phyloP scores from a whole-genome alignment of 2,888 invertebrate genomes.

The Trypoxylon attenuatum region DNA sequence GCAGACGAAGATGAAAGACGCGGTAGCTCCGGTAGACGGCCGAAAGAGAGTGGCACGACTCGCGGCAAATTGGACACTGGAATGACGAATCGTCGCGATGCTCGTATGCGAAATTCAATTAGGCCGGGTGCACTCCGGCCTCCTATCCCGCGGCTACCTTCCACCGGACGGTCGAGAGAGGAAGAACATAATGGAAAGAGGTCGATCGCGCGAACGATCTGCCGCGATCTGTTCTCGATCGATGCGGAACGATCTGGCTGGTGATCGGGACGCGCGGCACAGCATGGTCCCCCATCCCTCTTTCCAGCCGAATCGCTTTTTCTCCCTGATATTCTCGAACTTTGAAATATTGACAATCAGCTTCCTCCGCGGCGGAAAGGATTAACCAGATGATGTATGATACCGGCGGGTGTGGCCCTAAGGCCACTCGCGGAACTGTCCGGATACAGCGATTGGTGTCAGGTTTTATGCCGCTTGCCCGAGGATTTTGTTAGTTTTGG shows the following conservation, averaged over 20 bases:
- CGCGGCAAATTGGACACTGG: constrained; percentile 54
- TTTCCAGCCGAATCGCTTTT: constrained; percentile 23
- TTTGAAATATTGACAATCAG: constrained; percentile 41
- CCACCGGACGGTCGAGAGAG: constrained; percentile 38
- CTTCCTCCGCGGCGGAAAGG: constrained; percentile 22
- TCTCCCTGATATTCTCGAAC: constrained; percentile 14
- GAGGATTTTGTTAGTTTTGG: no score
- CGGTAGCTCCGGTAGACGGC: constrained; percentile 29
- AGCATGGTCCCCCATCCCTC: constrained; percentile 27
- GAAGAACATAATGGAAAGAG: not conserved
- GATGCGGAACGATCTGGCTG: constrained; percentile 10
- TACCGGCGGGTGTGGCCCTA: not conserved
- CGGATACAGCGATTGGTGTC: not conserved
- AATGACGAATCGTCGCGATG: constrained; percentile 55
- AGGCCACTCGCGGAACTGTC: not conserved
- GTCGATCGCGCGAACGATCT: not conserved
- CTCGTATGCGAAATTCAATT: constrained; percentile 58
- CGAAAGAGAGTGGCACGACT: constrained; percentile 51
- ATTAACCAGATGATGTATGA: constrained; percentile 31
- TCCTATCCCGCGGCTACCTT: constrained; percentile 42
- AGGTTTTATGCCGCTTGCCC: not conserved
- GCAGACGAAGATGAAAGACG: constrained; percentile 50
- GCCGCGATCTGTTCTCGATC: constrained; percentile 31
- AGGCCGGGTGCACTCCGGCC: constrained; percentile 48
- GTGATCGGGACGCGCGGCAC: not conserved